These are phyloP conservation scores for Tachina fera DNA, from an alignment of 2,888 invertebrate species.

Conservation along the genomic window DNA sequence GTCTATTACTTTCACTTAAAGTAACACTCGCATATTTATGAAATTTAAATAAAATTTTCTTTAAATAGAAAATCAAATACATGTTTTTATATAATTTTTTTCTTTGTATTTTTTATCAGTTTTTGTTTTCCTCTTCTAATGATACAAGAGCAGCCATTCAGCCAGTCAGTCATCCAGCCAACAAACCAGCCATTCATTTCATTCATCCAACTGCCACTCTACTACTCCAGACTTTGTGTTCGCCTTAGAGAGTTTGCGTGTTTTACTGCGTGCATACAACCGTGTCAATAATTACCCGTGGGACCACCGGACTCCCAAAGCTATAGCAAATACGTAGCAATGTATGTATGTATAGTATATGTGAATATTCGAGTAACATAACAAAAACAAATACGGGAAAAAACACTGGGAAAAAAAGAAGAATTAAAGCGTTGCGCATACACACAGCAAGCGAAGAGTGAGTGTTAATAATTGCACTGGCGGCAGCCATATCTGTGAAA, in stretches of 20 bases:
- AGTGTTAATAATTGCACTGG: constrained; percentile 34
- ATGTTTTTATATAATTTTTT: constrained; percentile 2
- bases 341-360: background rate
- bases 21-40: background rate
- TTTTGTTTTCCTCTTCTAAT: constrained; percentile 42
- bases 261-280: constrained; percentile 79
- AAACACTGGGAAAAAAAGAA: constrained; percentile 6
- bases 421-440: constrained; percentile 20
- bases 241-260: constrained; percentile 73
- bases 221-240: constrained; percentile 10
- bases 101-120: constrained; percentile 9
- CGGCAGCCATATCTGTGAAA: constrained; percentile 52
- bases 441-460: constrained; percentile 9
- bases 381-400: constrained; percentile 10
- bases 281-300: constrained; percentile 79
- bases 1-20: constrained; percentile 3
- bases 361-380: constrained; percentile 11
- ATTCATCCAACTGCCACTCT: constrained; percentile 33
- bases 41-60: constrained; percentile 2
- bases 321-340: constrained; percentile 49
- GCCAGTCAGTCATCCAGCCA: background rate
- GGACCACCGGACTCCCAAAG: constrained; percentile 75
- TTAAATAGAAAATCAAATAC: background rate
- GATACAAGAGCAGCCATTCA: constrained; percentile 17
- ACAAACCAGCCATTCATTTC: constrained; percentile 22